These are phyloP conservation scores for Albula glossodonta DNA, from an alignment of 2,113 vertebrate species.

Conservation along the genomic window DNA sequence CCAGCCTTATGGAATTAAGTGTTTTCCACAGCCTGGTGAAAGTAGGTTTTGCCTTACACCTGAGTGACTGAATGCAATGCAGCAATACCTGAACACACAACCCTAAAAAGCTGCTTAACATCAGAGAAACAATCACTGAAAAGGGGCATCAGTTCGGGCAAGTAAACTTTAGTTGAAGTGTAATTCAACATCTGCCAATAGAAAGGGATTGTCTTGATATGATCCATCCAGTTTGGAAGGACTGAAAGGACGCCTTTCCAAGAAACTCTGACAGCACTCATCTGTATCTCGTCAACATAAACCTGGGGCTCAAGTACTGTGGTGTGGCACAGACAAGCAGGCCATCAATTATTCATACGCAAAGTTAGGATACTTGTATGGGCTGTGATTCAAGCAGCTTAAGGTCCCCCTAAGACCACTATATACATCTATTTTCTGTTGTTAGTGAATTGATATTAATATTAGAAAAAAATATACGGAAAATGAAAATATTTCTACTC, in stretches of 20 bases:
- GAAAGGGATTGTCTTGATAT: too few relatives aligned
- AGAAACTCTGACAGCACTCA: background rate
- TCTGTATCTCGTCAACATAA: background rate
- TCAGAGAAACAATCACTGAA: background rate
- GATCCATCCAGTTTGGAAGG: background rate
- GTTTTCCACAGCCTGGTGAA: background rate
- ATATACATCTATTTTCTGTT: background rate
- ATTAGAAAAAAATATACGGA: background rate
- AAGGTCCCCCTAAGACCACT: background rate
- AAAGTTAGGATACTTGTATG: background rate
- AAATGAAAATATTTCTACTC: too few relatives aligned
- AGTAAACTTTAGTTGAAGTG: too few relatives aligned
- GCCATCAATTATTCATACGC: background rate
- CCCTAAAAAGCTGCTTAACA: background rate
- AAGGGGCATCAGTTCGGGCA: background rate
- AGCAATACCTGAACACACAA: background rate
- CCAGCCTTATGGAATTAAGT: background rate
- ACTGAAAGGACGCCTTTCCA: too few relatives aligned
- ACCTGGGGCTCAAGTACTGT: background rate
- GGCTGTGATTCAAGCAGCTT: too few relatives aligned
- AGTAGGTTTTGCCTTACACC: background rate
- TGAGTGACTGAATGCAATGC: background rate
- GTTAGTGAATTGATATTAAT: background rate
- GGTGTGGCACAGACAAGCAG: background rate
- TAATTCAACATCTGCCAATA: too few relatives aligned